Evolutionary conservation across 2,888 invertebrate species (phyloP), one percentile per base, ranked within the genome.

Genomic region (Limnephilus marmoratus): DNA sequence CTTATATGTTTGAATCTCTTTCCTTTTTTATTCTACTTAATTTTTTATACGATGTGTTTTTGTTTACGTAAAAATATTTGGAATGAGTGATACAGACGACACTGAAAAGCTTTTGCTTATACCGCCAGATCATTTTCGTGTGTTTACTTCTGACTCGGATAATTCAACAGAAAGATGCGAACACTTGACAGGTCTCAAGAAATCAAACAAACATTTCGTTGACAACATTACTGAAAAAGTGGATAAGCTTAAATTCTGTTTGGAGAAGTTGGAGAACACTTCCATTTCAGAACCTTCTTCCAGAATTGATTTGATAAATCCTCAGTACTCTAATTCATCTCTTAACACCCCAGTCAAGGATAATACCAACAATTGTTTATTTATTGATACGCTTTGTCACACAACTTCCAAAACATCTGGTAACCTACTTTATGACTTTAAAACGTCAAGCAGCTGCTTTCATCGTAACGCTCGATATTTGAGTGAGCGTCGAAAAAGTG

Each of bases 101-200:
- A 98, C 98, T 7, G 98, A 98, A 95, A 97, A 98, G 94, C 96
- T 98, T 94, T 95, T 98, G 94, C 95, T 98, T 94, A 98, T 98
- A 95, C 98, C 98, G 93, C 98, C 98, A 24, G 97, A 98, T 95
- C 97, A 98, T 94, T 98, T 97, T 94, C 94, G 96, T 49, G 96
- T 97, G n/a, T 95, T 96, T 94, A 96, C 96, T 90, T 96, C 96
- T n/a, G 97, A 96, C 45, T 96, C 97, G 1, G 96, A 97, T 41
- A 96, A 96, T 93, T 96, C 96, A 12, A 93, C 95, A 37, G 94
- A 34, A 18, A 31, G 95, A 93, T 95, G 96, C 2, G 95, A 96
- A 96, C 29, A 96, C 96, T 24, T 96, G 96, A 68, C 96, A 95
- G 29, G 68, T 29, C 34, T 18, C 41, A 80, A 82, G 29, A 91